Evolutionary conservation across 2,888 invertebrate genomes (phyloP).

Genomic region (Troides aeacus): DNA sequence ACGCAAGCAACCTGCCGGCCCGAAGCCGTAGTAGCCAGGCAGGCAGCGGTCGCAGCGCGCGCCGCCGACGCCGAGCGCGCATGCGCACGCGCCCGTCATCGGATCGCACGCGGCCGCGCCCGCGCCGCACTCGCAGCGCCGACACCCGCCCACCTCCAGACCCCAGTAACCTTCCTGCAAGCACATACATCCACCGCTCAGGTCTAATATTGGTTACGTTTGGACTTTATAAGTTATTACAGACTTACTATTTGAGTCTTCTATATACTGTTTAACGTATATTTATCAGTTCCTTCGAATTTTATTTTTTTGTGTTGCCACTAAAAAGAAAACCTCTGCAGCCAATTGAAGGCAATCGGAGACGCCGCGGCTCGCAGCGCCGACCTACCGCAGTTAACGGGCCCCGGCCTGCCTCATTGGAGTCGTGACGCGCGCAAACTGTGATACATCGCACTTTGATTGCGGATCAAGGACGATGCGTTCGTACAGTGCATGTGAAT

Average conservation of each 20-base stretch:
- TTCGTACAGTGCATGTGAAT: too few relatives aligned
- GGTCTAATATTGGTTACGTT: too few relatives aligned
- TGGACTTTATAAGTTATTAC: too few relatives aligned
- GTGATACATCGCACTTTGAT: conserved; percentile 24
- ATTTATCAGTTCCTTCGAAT: too few relatives aligned
- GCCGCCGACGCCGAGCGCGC: conserved; percentile 88
- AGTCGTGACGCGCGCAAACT: conserved; percentile 13
- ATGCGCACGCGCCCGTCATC: conserved; percentile 87
- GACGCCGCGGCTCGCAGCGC: background rate
- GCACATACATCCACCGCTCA: background rate
- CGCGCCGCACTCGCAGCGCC: conserved; percentile 88
- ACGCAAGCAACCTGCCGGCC: conserved; percentile 88
- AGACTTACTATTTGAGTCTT: too few relatives aligned
- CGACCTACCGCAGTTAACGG: conserved; percentile 11
- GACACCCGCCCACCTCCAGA: conserved; percentile 86
- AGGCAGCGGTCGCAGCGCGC: conserved; percentile 86
- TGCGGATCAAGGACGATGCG: background rate
- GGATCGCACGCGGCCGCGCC: conserved; percentile 88
- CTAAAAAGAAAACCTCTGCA: too few relatives aligned
- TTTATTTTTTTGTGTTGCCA: too few relatives aligned
- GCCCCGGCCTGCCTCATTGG: conserved; percentile 10
- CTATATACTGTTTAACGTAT: too few relatives aligned
- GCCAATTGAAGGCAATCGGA: too few relatives aligned
- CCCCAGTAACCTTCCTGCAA: conserved; percentile 88
- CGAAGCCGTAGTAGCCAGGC: conserved; percentile 88